Evolutionary conservation across 1,140 invertebrate genomes (phyloP).

Genomic region (Diabrotica undecimpunctata): DNA sequence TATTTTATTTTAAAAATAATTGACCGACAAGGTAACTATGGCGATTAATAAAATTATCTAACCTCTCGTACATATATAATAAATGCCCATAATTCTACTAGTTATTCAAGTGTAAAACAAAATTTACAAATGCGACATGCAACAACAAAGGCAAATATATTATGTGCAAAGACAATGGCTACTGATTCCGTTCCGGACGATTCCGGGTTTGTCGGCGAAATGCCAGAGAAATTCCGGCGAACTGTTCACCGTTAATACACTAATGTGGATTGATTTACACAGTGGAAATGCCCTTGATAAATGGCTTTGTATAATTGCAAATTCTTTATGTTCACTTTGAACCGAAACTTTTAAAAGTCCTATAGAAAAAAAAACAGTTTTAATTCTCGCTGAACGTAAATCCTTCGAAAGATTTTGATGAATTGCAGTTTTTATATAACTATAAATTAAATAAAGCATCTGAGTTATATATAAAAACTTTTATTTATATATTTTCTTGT

Average conservation of each 20-base stretch:
- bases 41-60: neutral
- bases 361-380: neutral
- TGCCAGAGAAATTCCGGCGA: slow-evolving; percentile 38
- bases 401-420: too few species aligned
- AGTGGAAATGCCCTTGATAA: slow-evolving; percentile 45
- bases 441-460: too few species aligned
- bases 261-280: slow-evolving; percentile 47
- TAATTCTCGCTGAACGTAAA: neutral
- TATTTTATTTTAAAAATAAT: neutral
- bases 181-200: slow-evolving; percentile 34
- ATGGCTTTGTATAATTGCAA: slow-evolving; percentile 46
- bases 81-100: neutral
- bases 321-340: slow-evolving; percentile 45
- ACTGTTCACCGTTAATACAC: slow-evolving; percentile 40
- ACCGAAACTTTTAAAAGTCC: slow-evolving; percentile 4
- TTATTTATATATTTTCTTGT: too few species aligned
- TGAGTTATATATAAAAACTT: too few species aligned
- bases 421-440: too few species aligned
- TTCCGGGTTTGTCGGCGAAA: slow-evolving; percentile 24
- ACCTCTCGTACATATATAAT: neutral
- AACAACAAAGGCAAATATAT: slow-evolving; percentile 20
- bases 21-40: neutral
- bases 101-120: neutral
- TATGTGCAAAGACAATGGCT: slow-evolving; percentile 30
- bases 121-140: slow-evolving; percentile 12